These are phyloP conservation scores for Austrolebias charrua DNA, from an alignment of 2,797 vertebrate genomes.

Conservation along the genomic window DNA sequence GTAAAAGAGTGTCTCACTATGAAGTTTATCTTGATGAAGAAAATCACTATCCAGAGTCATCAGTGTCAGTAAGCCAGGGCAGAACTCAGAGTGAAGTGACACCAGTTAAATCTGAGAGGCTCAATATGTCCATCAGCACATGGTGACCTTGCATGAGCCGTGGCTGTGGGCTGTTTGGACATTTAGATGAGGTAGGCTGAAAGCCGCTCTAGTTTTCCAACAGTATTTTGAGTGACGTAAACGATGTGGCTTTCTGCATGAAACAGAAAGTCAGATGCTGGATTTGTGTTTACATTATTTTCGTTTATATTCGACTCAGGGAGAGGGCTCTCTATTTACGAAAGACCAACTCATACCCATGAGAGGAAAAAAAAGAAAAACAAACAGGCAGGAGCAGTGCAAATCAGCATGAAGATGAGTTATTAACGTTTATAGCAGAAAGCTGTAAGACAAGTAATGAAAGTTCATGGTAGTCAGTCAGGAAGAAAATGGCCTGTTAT, in stretches of 20 bases:
- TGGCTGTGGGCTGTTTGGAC: not conserved
- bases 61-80: conserved; percentile 5
- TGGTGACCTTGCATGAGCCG: conserved; percentile 7
- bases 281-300: not conserved
- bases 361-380: not conserved
- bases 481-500: not conserved
- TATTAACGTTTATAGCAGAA: not conserved
- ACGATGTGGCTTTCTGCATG: not conserved
- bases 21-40: conserved; percentile 4
- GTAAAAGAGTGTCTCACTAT: conserved; percentile 24
- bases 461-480: not conserved
- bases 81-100: conserved; percentile 1
- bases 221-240: not conserved
- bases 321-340: not conserved
- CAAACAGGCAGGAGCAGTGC: not conserved
- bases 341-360: not conserved
- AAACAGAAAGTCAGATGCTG: not conserved
- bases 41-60: conserved; percentile 26
- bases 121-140: not conserved
- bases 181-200: conserved; percentile 7
- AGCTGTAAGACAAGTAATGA: not conserved
- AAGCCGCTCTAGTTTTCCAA: not conserved
- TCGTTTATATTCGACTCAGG: too few relatives aligned
- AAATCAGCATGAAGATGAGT: not conserved
- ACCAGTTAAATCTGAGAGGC: conserved; percentile 12